Conservation (phyloP, 2,888 invertebrate species). For the Argynnis bischoffii region DNA sequence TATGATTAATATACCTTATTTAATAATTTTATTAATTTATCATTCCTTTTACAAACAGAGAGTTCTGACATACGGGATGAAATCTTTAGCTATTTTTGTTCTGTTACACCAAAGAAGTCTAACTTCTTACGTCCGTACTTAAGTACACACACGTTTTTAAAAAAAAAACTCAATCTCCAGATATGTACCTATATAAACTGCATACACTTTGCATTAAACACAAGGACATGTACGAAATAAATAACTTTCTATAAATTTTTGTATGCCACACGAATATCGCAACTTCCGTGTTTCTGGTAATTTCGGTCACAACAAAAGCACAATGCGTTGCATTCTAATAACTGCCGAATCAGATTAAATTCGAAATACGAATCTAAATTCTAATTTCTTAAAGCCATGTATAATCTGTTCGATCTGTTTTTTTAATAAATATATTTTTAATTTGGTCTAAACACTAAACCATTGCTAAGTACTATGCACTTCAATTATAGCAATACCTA, state of each 20-base stretch:
- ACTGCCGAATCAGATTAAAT: conserved; percentile 21
- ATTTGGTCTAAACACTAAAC: too few relatives aligned
- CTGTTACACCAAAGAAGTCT: too few relatives aligned
- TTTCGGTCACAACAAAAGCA: conserved; percentile 28
- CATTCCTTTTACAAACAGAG: too few relatives aligned
- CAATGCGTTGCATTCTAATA: conserved; percentile 30
- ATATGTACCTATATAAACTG: not conserved
- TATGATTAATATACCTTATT: too few relatives aligned
- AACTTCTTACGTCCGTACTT: too few relatives aligned
- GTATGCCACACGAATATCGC: conserved; percentile 21
- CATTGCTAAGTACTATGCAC: too few relatives aligned
- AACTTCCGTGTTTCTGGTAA: conserved; percentile 28
- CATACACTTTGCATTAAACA: not conserved
- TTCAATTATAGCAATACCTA: too few relatives aligned
- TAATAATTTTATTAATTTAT: too few relatives aligned
- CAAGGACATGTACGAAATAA: conserved; percentile 6
- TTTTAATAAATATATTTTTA: not conserved
- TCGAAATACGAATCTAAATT: conserved; percentile 21
- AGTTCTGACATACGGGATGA: too few relatives aligned
- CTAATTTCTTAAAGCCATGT: conserved; percentile 8
- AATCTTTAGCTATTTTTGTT: too few relatives aligned
- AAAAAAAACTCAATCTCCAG: too few relatives aligned
- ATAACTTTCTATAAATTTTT: conserved; percentile 30
- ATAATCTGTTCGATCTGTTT: conserved; percentile 12
- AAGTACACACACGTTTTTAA: too few relatives aligned